Evolutionary conservation across 2,113 vertebrate genomes (phyloP).

Genomic region (human (Homo sapiens)): GRCh38 chr15:54717001-54717500

Average conservation of each 20-base stretch:
- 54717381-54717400: conserved; percentile 24
- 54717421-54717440: neutral
- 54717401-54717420: neutral
- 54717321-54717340: neutral
- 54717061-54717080: neutral
- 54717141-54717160: neutral
- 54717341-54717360: neutral
- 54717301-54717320: conserved; percentile 14
- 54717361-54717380: conserved; percentile 4
- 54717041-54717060: neutral
- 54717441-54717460: neutral
- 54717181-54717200: neutral
- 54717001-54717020: neutral
- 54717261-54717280: neutral
- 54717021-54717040: neutral
- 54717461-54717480: neutral
- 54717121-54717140: neutral
- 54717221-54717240: neutral
- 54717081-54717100: neutral
- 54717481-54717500: neutral
- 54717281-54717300: neutral
- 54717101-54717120: neutral
- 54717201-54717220: neutral
- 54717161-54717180: neutral
- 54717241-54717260: neutral